Evolutionary conservation across 2,888 invertebrate genomes (phyloP).

Genomic region (Agrilus cyanescens): DNA sequence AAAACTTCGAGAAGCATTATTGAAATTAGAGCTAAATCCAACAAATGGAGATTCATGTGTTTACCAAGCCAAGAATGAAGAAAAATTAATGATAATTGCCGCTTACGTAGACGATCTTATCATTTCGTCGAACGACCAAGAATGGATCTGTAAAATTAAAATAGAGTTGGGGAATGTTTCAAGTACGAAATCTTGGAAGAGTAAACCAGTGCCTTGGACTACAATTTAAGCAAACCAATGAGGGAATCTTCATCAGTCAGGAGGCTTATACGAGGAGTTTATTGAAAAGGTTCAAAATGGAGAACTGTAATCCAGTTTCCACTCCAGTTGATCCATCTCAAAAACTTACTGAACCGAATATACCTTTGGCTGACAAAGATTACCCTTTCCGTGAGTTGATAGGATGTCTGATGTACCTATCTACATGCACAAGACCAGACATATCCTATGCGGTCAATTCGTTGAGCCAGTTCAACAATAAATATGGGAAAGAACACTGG

Average conservation of each 20-base stretch:
- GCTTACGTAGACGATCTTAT: too few species aligned
- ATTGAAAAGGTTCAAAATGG: conserved; percentile 13
- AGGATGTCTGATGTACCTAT: conserved; percentile 12
- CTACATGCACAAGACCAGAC: conserved; percentile 12
- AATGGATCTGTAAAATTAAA: too few species aligned
- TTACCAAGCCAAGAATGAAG: conserved; percentile 9
- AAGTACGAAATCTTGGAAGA: conserved; percentile 2
- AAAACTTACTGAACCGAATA: conserved; percentile 3
- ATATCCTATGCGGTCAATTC: conserved; percentile 12
- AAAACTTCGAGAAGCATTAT: conserved; percentile 11
- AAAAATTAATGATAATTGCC: conserved; percentile 11
- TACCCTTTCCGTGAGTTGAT: conserved; percentile 12
- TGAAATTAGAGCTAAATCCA: conserved; percentile 10
- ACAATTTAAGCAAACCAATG: neutral
- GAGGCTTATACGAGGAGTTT: conserved; percentile 9
- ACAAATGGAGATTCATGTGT: conserved; percentile 15
- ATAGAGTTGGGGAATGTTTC: conserved; percentile 1
- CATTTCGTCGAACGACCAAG: too few species aligned
- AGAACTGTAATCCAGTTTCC: conserved; percentile 7
- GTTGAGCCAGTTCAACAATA: conserved; percentile 8
- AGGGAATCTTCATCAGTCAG: conserved; percentile 7
- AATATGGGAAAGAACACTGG: conserved; percentile 8
- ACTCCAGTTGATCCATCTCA: conserved; percentile 14
- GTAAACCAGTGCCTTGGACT: conserved; percentile 1
- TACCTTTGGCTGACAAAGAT: neutral